phyloP scores from a whole-genome alignment of 2,888 invertebrate genomes.

The Suillia variegata region DNA sequence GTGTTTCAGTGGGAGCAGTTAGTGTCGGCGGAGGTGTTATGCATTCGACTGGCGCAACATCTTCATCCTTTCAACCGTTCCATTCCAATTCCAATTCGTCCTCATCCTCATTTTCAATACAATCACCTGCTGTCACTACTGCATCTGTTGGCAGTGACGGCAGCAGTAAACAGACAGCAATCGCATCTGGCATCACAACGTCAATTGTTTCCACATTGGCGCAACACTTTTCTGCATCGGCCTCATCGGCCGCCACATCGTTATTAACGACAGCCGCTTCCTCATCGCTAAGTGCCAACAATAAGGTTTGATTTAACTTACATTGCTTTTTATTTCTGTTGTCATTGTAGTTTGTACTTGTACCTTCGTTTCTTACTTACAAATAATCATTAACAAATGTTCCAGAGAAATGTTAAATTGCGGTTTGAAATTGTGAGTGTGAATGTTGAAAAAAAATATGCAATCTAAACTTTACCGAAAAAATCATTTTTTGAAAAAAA shows the following conservation, averaged over 20 bases:
- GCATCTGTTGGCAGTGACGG: neutral
- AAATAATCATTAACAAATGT: neutral
- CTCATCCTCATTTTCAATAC: conserved; percentile 34
- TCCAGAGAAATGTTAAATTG: no score
- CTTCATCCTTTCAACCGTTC: no score
- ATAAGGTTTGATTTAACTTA: conserved; percentile 50
- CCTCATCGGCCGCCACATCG: conserved; percentile 39
- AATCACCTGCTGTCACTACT: neutral
- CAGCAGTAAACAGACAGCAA: no score
- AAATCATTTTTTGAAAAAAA: no score
- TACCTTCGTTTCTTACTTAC: neutral
- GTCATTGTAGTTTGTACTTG: neutral
- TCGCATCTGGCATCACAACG: conserved; percentile 21
- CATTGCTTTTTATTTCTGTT: neutral
- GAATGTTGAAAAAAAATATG: no score
- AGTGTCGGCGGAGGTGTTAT: conserved; percentile 2
- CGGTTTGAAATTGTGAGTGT: no score
- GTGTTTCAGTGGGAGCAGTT: conserved; percentile 33
- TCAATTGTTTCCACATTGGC: conserved; percentile 52
- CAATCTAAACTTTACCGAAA: no score
- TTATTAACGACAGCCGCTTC: conserved; percentile 40
- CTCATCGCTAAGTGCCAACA: conserved; percentile 41
- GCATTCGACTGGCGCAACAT: conserved; percentile 39
- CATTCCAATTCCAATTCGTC: conserved; percentile 47
- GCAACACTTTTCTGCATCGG: conserved; percentile 52